A percentile compares a stretch with the other conserved stretches of the same genome.
Evolutionary conservation across 2,888 invertebrate species (phyloP).

Genomic region (Heteromyza rotundicornis): DNA sequence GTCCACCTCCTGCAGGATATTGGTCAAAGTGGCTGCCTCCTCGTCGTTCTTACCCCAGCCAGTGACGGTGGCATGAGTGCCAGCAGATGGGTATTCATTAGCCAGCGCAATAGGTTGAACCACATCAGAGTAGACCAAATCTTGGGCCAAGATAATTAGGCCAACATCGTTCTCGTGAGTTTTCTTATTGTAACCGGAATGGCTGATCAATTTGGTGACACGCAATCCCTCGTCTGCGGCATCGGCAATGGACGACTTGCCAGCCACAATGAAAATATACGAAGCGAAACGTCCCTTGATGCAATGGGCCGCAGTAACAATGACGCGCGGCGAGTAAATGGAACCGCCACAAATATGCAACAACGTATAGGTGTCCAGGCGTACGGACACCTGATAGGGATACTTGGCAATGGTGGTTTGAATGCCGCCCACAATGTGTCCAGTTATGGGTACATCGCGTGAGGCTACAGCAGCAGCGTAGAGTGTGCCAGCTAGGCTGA

Average conservation of each 20-base stretch:
- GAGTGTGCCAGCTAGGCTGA: conserved; percentile 26
- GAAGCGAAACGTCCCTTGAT: conserved; percentile 47
- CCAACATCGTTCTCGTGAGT: conserved; percentile 68
- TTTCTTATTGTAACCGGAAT: conserved; percentile 43
- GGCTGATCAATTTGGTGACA: conserved; percentile 42
- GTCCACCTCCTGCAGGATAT: conserved; percentile 62
- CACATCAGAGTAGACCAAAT: conserved; percentile 60
- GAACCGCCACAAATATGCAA: conserved; percentile 51
- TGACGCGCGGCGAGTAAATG: conserved; percentile 36
- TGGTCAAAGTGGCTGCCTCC: conserved; percentile 39
- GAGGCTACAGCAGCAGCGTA: conserved; percentile 25
- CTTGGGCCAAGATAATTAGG: conserved; percentile 64
- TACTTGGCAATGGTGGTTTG: conserved; percentile 37
- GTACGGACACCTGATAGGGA: conserved; percentile 48
- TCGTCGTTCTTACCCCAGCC: conserved; percentile 56
- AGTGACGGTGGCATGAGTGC: conserved; percentile 42
- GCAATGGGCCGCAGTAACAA: conserved; percentile 50
- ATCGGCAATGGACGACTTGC: conserved; percentile 40
- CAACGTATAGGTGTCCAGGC: conserved; percentile 41
- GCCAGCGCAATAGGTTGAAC: conserved; percentile 61
- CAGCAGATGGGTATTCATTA: conserved; percentile 36
- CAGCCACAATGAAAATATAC: conserved; percentile 45
- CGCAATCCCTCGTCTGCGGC: conserved; percentile 40
- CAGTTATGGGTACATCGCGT: conserved; percentile 5
- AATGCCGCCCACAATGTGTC: conserved; percentile 42